Evolutionary conservation across 37 sponge, comb jelly and placozoan species (phyloP), one percentile per base, ranked within the genome.

Genomic region (Hexactinellida sp.): DNA sequence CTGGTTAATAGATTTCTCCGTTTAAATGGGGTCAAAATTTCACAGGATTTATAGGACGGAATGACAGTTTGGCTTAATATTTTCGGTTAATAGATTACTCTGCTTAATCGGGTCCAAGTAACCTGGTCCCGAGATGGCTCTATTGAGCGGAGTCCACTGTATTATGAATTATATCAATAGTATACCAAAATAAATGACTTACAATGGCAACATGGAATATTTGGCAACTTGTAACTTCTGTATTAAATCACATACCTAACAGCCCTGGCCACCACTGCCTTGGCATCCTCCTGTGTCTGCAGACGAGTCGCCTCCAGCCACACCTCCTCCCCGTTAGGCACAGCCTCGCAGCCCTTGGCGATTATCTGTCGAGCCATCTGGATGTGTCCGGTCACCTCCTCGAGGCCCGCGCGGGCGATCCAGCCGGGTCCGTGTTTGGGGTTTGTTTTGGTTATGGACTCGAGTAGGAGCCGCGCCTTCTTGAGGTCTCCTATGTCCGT

Each of bases 371-470:
- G 85, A 24, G 99, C 99, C 35, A 86, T 89, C 87, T 97, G 99
- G 54, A 93, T 93, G 84, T 87, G 89, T 34, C 94, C 99, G 9
- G 99, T 97, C 37, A 95, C 99, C 88, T 97, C 99, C 85, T 97
- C 99, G 84, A 97, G 88, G 30, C 99, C 84, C n/a, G 99, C 99
- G 63, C 92, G 88, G 25, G 99, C 99, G 52, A 97, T 95, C 99
- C 99, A 97, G 16, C 99, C 96, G 21, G 99, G 99, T 10, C 92
- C 95, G 63, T 97, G 99, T 36, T 95, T 97, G 21, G 99, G 99
- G 86, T 97, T 97, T 36, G 99, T 95, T 34, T 84, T 92, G 55
- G 91, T 97, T 41, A 97, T 96, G 36, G 99, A 97, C 88, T 97
- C 92, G 54, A 97, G 90, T 35, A 97, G 82, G 37, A 97, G 89